Base-by-base conservation (phyloP, 2,888 invertebrate genomes). In the Cancer borealis region DNA sequence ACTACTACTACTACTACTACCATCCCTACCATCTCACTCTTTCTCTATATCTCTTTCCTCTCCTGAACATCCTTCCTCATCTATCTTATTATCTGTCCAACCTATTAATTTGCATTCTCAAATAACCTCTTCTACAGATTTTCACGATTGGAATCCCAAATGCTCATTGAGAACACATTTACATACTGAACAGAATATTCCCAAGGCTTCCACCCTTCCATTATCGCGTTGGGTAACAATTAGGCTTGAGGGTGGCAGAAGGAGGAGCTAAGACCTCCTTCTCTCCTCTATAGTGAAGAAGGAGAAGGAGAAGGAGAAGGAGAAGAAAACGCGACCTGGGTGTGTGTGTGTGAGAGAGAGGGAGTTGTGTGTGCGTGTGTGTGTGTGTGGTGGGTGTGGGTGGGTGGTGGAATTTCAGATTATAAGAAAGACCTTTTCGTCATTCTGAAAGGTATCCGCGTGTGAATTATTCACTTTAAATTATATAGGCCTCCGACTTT, bases 401-500 rank as follows among this genome's bases (percentile, higher is more conserved):
- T 0, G 54, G 12, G 54, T 10, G 46, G 21, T 17, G 12, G 21
- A n/a, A 46, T 47, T 10, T 54, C 1, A 49, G 54, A 26, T 4
- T 26, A 90, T 54, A 90, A 90, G 54, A 90, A 5, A 90, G 49
- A 88, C 54, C 54, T 14, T 26, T 26, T 54, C 90, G 49, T 90
- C 90, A 54, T 12, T 26, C 30, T 49, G 66, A 39, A 39, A 60
- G 30, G 30, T 39, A 91, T 79, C 39, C 47, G 21, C 46, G 91
- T 73, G 91, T 91, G 73, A 73, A 73, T 73, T 73, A 91, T 60
- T 73, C 91, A 91, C 73, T 91, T 91, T 91, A 73, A 73, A 91
- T 91, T 91, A 91, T 73, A 73, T 91, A 91, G 91, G 91, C 91
- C 66, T 91, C 73, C 73, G 91, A 91, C 73, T 91, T 91, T 73